Evolutionary conservation across 2,113 vertebrate genomes (phyloP), one percentile per base, ranked within the genome.

Genomic region (Xiphorhynchus elegans): DNA sequence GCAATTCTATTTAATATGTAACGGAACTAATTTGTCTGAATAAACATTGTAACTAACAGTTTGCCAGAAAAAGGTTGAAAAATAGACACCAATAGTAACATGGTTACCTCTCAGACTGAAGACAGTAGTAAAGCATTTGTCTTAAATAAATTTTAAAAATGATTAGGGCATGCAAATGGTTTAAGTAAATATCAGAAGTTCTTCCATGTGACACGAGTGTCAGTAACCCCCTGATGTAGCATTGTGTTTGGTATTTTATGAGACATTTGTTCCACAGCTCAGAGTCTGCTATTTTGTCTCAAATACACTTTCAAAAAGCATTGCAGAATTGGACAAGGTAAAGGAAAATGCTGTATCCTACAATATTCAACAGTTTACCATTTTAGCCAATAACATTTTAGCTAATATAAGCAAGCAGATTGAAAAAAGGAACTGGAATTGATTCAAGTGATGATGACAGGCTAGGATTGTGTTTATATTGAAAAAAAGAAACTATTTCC

Each of bases 331-430:
- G 17, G 24, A 50, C 40, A 77, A 68, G 52, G 42, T 70, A n/a
- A 63, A 92, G 68, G 39, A 93, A 86, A 89, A 89, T 44, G 15
- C 29, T 75, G 18, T 33, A 69, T 37, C 60, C 90, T 83, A 59
- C 55, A 84, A 92, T 86, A 90, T 73, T n/a, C 70, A 87, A 85
- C 69, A 89, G 63, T 95, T 95, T 66, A 74, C 28, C 40, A 53
- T 67, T 89, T 50, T 17, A 84, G 17, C 13, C 81, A 94, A 74
- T 77, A 93, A 80, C 84, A 81, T n/a, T 66, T 74, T 29, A 78
- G 37, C 19, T 89, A 87, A 76, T 58, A 47, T 84, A 87, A 91
- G 73, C 73, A 93, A 74, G 26, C 26, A 75, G 60, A 67, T 5
- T 46, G 49, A 64, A 70, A 55, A 90, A 75, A 79, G 52, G 60